Base-by-base conservation (phyloP, 2,797 vertebrate genomes). In the Oryzias dopingdopingensis region DNA sequence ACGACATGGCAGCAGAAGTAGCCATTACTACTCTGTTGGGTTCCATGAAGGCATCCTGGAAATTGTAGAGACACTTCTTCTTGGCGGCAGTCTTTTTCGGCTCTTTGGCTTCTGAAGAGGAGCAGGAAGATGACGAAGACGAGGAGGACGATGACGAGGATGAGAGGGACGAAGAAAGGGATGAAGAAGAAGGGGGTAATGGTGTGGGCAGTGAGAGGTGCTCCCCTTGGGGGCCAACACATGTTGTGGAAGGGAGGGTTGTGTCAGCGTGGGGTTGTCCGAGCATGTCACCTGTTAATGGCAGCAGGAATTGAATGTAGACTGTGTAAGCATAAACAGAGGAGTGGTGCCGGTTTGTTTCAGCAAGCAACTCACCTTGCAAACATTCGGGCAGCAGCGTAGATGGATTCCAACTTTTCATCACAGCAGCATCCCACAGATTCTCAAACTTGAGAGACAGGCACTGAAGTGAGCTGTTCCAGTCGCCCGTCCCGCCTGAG, bases 11-110 rank as follows among this genome's bases (percentile, higher is more conserved):
- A 24, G 96, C 95, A 2, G 96, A 97, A 4, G 96, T 97, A 84
- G 96, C 95, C 96, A 97, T 96, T 76, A 94, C 93, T 63, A 95
- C 94, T 76, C 95, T 94, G 82, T 93, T 96, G 76, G 95, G 91
- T 89, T 98, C 96, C 94, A 97, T 92, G 87, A 98, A 97, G 91
- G 96, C 95, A 90, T 99, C 96, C 90, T 98, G 97, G 92, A 98
- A 98, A 90, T 95, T 98, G 84, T 98, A 98, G 59, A 98, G 92
- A 93, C 96, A 98, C 87, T 98, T 99, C 92, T 97, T 98, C 90
- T 96, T 96, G 51, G 93, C 92, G 55, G 92, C 74, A 17, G 85
- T 94, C 90, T 96, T 97, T 80, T 94, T 97, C 86, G 86, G 89
- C 82, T 98, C 96, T 80, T 95, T 96, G 79, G 90, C 90, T 54